These are phyloP conservation scores for Conopomorpha cramerella DNA, from an alignment of 1,140 invertebrate species.

Conservation along the genomic window DNA sequence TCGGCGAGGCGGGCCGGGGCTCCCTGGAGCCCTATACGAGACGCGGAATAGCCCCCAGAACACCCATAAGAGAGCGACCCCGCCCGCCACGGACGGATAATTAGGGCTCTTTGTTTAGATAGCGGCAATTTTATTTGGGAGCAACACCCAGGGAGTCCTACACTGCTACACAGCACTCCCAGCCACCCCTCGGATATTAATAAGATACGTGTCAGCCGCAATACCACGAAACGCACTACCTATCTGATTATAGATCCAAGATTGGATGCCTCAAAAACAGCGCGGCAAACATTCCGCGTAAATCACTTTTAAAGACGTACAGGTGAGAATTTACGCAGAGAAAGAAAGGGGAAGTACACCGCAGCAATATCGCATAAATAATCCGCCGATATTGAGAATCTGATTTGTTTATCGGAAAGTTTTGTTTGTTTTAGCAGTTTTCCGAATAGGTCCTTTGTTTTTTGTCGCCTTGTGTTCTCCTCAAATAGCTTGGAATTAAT, in stretches of 20 bases:
- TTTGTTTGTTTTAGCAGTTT: constrained; percentile 40
- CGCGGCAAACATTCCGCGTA: too few species aligned
- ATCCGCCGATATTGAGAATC: constrained; percentile 54
- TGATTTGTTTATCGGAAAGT: constrained; percentile 57
- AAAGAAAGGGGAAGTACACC: constrained; percentile 45
- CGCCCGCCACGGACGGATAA: constrained; percentile 62
- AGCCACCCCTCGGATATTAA: constrained; percentile 55
- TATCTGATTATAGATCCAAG: background rate
- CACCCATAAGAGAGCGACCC: constrained; percentile 61
- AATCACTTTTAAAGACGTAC: too few species aligned
- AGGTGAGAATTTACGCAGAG: too few species aligned
- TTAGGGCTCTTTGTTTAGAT: constrained; percentile 65
- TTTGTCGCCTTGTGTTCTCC: too few species aligned
- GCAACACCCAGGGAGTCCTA: constrained; percentile 52
- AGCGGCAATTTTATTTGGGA: constrained; percentile 63
- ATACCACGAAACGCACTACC: background rate
- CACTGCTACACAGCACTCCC: constrained; percentile 41
- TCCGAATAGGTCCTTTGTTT: too few species aligned
- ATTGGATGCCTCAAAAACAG: too few species aligned
- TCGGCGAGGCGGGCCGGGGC: constrained; percentile 52
- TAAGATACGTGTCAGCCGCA: constrained; percentile 42
- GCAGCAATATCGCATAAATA: constrained; percentile 57
- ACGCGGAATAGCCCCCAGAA: constrained; percentile 60
- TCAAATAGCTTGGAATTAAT: too few species aligned
- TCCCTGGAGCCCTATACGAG: constrained; percentile 58